Conservation (phyloP, 2,888 invertebrate species). For the Spisula subtruncata region DNA sequence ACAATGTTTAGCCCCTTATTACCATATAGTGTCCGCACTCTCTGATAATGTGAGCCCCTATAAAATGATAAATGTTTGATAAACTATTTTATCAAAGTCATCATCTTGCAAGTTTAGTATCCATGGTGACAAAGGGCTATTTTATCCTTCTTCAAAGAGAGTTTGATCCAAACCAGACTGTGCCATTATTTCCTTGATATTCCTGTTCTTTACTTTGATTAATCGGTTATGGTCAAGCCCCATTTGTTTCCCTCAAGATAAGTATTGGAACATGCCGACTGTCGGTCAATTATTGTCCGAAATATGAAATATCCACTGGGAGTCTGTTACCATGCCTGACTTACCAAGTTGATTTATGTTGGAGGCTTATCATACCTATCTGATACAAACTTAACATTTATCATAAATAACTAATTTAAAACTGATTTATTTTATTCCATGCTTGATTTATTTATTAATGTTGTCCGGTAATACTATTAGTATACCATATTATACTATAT, state of each 20-base stretch:
- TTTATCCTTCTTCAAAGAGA: constrained; percentile 20
- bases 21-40: neutral
- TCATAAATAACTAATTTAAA: constrained; percentile 1
- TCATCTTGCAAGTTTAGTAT: neutral
- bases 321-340: neutral
- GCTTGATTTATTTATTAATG: neutral
- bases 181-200: neutral
- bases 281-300: neutral
- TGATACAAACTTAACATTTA: neutral
- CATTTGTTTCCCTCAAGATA: constrained; percentile 7
- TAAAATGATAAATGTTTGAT: constrained; percentile 21
- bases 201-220: neutral
- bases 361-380: neutral
- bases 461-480: neutral
- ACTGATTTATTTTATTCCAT: neutral
- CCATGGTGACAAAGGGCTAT: constrained; percentile 11
- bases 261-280: neutral
- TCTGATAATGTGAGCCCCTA: neutral
- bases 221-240: constrained; percentile 19
- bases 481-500: no score
- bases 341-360: neutral
- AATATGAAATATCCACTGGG: neutral
- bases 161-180: neutral
- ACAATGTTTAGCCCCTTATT: neutral
- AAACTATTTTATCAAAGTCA: constrained; percentile 19